phyloP scores from a whole-genome alignment of 37 sponge, comb jelly and placozoan species.

The Oopsacas minuta region DNA sequence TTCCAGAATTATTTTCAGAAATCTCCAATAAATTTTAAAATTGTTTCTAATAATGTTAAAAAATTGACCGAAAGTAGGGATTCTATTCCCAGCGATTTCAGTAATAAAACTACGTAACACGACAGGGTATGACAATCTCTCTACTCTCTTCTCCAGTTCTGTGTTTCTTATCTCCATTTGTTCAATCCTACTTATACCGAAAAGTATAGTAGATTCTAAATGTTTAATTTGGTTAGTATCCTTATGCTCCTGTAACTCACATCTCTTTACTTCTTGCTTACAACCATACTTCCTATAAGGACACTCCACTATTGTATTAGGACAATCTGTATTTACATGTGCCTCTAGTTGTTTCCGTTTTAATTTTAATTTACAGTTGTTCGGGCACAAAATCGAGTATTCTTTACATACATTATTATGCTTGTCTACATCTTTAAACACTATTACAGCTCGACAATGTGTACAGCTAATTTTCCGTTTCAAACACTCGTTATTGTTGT shows the following conservation, averaged over 20 bases:
- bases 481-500: background rate
- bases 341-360: background rate
- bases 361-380: background rate
- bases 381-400: background rate
- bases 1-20: background rate
- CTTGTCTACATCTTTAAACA: background rate
- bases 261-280: background rate
- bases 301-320: background rate
- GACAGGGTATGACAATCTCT: background rate
- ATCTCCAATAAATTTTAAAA: background rate
- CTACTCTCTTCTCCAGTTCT: background rate
- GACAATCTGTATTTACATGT: background rate
- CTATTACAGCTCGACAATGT: background rate
- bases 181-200: background rate
- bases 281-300: background rate
- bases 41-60: background rate
- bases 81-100: background rate
- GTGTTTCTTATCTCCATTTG: background rate
- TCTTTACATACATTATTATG: background rate
- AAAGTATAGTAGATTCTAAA: background rate
- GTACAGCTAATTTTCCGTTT: background rate
- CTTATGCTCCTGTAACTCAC: background rate
- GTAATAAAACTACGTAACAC: background rate
- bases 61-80: background rate
- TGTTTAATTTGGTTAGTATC: background rate